Conservation (phyloP, 2,797 vertebrate genomes). For the Vireo griseus region DNA sequence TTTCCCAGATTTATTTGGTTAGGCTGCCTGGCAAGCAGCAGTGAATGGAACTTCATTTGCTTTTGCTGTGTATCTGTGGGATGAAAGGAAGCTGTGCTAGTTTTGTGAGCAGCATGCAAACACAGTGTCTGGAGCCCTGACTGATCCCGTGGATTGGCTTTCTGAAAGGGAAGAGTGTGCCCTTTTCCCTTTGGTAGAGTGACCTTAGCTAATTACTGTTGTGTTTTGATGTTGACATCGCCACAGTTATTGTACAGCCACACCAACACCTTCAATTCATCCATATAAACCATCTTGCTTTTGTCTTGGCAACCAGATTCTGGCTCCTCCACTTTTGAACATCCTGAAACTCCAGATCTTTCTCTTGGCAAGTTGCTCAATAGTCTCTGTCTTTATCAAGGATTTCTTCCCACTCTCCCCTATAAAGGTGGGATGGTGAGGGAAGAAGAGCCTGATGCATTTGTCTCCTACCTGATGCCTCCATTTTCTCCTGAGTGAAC, state of each 20-base stretch:
- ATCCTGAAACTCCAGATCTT: background rate
- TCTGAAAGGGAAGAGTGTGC: background rate
- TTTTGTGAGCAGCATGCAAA: background rate
- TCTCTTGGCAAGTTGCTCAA: background rate
- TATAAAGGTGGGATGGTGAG: background rate
- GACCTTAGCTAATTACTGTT: background rate
- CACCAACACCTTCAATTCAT: background rate
- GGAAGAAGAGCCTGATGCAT: background rate
- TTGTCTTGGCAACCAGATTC: background rate
- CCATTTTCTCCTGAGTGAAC: background rate
- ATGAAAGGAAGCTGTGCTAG: background rate
- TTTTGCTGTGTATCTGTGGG: background rate
- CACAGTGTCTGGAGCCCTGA: background rate
- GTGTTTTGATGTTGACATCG: background rate
- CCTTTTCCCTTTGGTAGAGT: background rate
- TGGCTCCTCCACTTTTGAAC: background rate
- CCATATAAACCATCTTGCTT: background rate
- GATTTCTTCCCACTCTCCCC: background rate
- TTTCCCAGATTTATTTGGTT: slow-evolving; percentile 5
- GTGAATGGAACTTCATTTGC: background rate
- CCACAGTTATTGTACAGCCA: background rate
- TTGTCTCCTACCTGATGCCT: background rate
- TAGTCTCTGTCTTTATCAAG: background rate
- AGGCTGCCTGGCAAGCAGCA: background rate
- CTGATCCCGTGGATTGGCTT: background rate